Evolutionary conservation across 2,888 invertebrate species (phyloP).

Genomic region (Metalampra italica): DNA sequence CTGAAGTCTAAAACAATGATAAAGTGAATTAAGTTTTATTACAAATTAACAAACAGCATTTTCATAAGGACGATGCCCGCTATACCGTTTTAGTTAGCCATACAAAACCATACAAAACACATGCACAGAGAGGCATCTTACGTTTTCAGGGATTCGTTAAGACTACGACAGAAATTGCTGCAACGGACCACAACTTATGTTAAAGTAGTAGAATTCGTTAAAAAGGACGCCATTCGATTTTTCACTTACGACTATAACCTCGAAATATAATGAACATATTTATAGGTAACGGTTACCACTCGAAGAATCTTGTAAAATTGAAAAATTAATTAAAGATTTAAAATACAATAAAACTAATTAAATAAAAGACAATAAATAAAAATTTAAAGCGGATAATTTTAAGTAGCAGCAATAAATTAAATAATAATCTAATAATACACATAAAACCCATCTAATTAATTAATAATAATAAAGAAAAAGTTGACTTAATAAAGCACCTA

Average conservation of each 20-base stretch:
- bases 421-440: constrained; percentile 7
- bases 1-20: neutral
- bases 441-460: constrained; percentile 2
- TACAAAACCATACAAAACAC: constrained; percentile 35
- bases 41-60: too few species aligned
- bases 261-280: constrained; percentile 68
- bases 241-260: constrained; percentile 68
- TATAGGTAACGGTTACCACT: constrained; percentile 60
- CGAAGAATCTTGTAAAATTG: constrained; percentile 68
- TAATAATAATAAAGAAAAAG: neutral
- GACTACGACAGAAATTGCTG: constrained; percentile 64
- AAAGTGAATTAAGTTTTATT: neutral
- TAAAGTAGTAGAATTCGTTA: constrained; percentile 68
- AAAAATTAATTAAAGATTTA: constrained; percentile 40
- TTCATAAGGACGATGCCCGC: constrained; percentile 11
- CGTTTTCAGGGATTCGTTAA: constrained; percentile 69
- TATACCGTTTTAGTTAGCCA: constrained; percentile 18
- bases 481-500: constrained; percentile 5
- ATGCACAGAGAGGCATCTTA: constrained; percentile 65
- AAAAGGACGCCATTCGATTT: constrained; percentile 73
- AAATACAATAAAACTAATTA: constrained; percentile 11
- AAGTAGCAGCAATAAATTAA: constrained; percentile 2
- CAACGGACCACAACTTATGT: constrained; percentile 65
- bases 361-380: constrained; percentile 17
- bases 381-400: constrained; percentile 5